Percentiles rank a stretch among this genome's conserved stretches.
These are phyloP conservation scores for Halictus ligatus DNA, from an alignment of 2,888 invertebrate genomes.

Conservation along the genomic window DNA sequence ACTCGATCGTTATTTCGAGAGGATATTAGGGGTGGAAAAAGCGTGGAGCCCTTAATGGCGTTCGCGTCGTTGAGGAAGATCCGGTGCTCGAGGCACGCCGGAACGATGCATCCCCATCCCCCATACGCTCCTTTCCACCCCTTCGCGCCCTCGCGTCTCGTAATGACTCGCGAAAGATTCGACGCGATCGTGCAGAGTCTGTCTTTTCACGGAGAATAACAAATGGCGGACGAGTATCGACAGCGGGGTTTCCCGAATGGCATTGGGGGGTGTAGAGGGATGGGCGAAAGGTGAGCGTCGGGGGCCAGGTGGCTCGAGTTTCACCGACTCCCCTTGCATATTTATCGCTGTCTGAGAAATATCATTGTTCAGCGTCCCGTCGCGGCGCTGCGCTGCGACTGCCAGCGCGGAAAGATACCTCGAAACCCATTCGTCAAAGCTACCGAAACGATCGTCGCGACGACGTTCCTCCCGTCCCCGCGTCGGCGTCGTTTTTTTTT, in stretches of 20 bases:
- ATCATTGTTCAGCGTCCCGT: slow-evolving; percentile 67
- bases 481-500: slow-evolving; percentile 45
- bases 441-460: slow-evolving; percentile 72
- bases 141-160: slow-evolving; percentile 56
- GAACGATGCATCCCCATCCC: slow-evolving; percentile 25
- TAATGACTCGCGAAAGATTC: slow-evolving; percentile 76
- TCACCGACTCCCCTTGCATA: slow-evolving; percentile 57
- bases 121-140: background rate
- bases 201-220: slow-evolving; percentile 73
- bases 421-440: slow-evolving; percentile 75
- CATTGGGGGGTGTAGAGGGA: background rate
- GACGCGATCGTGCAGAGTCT: slow-evolving; percentile 55
- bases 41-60: slow-evolving; percentile 41
- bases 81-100: slow-evolving; percentile 41
- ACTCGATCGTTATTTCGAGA: slow-evolving; percentile 25
- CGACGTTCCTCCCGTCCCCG: slow-evolving; percentile 14
- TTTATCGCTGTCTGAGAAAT: slow-evolving; percentile 72
- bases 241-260: background rate
- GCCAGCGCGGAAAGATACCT: slow-evolving; percentile 61
- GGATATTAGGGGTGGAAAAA: slow-evolving; percentile 29
- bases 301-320: slow-evolving; percentile 25
- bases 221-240: slow-evolving; percentile 69
- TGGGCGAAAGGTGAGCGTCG: slow-evolving; percentile 21
- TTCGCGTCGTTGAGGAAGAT: slow-evolving; percentile 45
- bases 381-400: slow-evolving; percentile 13